Evolutionary conservation across 2,797 vertebrate genomes (phyloP).

Genomic region (Okamejei kenojei): DNA sequence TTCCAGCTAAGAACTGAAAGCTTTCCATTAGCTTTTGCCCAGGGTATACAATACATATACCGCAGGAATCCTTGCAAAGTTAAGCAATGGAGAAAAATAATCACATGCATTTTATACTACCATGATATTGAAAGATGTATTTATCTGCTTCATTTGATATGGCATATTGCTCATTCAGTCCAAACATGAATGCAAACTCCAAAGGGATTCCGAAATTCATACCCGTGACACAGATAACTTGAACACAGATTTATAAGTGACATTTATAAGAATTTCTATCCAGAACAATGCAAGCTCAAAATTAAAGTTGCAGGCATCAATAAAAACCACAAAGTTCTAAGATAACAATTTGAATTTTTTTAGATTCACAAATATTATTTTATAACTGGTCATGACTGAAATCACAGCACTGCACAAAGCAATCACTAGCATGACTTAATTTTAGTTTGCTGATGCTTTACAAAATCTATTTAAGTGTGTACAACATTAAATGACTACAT

Average conservation of each 20-base stretch:
- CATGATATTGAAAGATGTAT: constrained; percentile 64
- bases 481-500: background rate
- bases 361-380: background rate
- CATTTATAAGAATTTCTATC: background rate
- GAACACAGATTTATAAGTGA: background rate
- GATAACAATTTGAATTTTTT: background rate
- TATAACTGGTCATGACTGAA: background rate
- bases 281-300: background rate
- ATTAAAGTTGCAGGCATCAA: background rate
- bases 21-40: constrained; percentile 85
- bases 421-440: constrained; percentile 8
- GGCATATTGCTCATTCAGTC: constrained; percentile 53
- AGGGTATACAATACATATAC: constrained; percentile 63
- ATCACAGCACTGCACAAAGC: background rate
- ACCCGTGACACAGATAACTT: background rate
- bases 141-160: constrained; percentile 67
- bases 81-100: constrained; percentile 39
- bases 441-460: background rate
- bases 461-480: background rate
- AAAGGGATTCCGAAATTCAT: background rate
- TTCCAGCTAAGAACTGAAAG: constrained; percentile 77
- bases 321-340: background rate
- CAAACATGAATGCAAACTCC: constrained; percentile 42
- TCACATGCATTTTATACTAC: constrained; percentile 41
- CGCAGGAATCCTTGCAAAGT: constrained; percentile 53